Conservation (phyloP, 2,797 vertebrate genomes). For the Sebastes oblongus region DNA sequence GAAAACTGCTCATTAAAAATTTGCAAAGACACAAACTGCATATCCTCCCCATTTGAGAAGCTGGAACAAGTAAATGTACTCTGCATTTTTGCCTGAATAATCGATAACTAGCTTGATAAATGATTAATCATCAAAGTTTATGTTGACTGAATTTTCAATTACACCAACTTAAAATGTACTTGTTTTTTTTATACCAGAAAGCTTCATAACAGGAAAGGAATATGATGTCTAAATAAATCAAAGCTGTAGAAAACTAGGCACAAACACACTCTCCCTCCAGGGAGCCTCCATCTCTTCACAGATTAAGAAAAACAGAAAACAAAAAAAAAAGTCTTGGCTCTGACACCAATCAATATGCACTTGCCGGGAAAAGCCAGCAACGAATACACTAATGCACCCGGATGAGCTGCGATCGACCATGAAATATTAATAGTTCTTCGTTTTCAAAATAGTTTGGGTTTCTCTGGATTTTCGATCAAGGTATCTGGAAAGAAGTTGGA, state of each 20-base stretch:
- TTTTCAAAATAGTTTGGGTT: slow-evolving; percentile 29
- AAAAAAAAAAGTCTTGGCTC: not conserved
- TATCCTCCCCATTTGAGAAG: not conserved
- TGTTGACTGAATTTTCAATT: not conserved
- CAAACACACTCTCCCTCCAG: not conserved
- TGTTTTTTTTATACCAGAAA: not conserved
- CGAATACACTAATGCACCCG: slow-evolving; percentile 35
- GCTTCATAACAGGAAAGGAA: not conserved
- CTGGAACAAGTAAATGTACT: not conserved
- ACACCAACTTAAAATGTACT: not conserved
- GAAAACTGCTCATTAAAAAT: not conserved
- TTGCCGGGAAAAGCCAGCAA: slow-evolving; percentile 12
- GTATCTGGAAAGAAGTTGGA: slow-evolving; percentile 31
- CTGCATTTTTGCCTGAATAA: not conserved
- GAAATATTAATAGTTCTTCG: slow-evolving; percentile 48
- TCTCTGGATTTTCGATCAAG: slow-evolving; percentile 35
- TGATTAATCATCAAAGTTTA: not conserved
- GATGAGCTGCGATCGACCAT: slow-evolving; percentile 21
- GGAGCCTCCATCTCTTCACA: not conserved
- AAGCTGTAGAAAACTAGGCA: not conserved
- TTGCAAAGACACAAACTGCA: not conserved
- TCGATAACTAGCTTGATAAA: not conserved
- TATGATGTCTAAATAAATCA: not conserved
- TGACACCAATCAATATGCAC: slow-evolving; percentile 36
- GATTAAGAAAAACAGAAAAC: not conserved